Evolutionary conservation across 2,113 vertebrate genomes (phyloP).

Genomic region (Zapus hudsonius): DNA sequence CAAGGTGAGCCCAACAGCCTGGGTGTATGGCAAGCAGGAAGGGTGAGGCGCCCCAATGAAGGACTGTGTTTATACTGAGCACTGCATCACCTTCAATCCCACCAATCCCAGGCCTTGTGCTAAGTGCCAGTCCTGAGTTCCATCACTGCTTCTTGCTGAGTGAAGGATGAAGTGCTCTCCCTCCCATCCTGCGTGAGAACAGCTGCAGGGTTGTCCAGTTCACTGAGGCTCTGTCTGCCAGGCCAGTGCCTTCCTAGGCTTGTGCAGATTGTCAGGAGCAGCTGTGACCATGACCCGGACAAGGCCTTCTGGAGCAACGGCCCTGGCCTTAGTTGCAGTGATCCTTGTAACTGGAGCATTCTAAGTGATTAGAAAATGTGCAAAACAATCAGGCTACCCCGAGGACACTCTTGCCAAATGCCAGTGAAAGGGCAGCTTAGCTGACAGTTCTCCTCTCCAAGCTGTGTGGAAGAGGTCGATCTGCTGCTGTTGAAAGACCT

Average conservation of each 20-base stretch:
- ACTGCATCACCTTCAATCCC: neutral
- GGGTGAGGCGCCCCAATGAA: neutral
- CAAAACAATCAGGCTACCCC: neutral
- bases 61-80: neutral
- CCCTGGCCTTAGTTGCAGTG: neutral
- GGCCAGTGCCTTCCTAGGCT: neutral
- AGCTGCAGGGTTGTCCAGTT: neutral
- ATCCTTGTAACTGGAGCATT: neutral
- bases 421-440: neutral
- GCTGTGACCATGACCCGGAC: too few relatives aligned
- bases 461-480: neutral
- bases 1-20: neutral
- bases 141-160: neutral
- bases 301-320: neutral
- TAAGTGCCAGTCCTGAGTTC: neutral
- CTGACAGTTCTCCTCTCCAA: neutral
- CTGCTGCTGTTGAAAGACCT: neutral
- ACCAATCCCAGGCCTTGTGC: too few relatives aligned
- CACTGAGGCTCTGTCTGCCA: neutral
- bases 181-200: neutral
- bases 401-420: neutral
- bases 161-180: too few relatives aligned
- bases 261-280: neutral
- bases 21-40: neutral
- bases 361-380: neutral